Evolutionary conservation across 1,140 invertebrate genomes (phyloP).

Genomic region (Drosophila erecta): DNA sequence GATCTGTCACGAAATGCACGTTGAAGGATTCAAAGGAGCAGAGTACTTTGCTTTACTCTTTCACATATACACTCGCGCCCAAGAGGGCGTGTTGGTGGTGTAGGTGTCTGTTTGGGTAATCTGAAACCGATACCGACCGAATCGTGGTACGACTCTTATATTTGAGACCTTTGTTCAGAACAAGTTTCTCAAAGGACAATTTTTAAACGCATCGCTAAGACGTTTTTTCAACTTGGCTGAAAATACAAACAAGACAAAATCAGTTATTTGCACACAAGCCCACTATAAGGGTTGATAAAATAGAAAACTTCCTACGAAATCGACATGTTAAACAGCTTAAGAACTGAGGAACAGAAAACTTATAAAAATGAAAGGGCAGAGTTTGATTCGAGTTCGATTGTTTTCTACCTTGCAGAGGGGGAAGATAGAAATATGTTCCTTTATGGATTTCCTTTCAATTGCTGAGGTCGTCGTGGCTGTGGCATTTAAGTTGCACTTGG

Average conservation of each 20-base stretch:
- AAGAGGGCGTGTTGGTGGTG: neutral
- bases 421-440: constrained; percentile 46
- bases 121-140: constrained; percentile 61
- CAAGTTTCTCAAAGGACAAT: constrained; percentile 81
- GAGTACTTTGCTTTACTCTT: neutral
- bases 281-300: constrained; percentile 29
- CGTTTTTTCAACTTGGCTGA: constrained; percentile 84
- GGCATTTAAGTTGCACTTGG: constrained; percentile 16
- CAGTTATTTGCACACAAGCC: constrained; percentile 46
- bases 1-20: constrained; percentile 70
- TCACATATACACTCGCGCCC: neutral
- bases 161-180: constrained; percentile 53
- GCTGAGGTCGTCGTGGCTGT: constrained; percentile 26
- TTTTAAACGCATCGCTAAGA: constrained; percentile 83
- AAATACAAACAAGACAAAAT: constrained; percentile 76
- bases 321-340: constrained; percentile 34
- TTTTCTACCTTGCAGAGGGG: constrained; percentile 29
- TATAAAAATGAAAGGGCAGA: constrained; percentile 47
- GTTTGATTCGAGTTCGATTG: constrained; percentile 49
- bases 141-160: constrained; percentile 39
- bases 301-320: constrained; percentile 55
- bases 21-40: constrained; percentile 55
- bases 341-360: constrained; percentile 31
- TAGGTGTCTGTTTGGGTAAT: constrained; percentile 34
- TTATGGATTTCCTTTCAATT: constrained; percentile 51